Evolutionary conservation across 2,888 invertebrate species (phyloP).

Genomic region (Agriopis leucophaearia): DNA sequence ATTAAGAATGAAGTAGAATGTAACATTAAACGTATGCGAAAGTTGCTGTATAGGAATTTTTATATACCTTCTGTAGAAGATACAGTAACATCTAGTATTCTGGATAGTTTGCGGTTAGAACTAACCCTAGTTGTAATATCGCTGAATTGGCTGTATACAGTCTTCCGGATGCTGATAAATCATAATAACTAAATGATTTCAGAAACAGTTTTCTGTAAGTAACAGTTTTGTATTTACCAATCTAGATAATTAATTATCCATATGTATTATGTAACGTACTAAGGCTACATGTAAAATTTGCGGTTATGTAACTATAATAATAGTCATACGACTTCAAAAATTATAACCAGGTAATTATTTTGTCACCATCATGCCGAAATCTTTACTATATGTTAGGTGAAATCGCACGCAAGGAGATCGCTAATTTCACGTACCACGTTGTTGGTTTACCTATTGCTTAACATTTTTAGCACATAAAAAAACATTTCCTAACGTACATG

Average conservation of each 20-base stretch:
- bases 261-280: background rate
- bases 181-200: background rate
- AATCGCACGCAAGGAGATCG: constrained; percentile 17
- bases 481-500: background rate
- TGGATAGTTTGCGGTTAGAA: too few relatives aligned
- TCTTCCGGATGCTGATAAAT: background rate
- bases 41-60: too few relatives aligned
- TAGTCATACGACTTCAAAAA: background rate
- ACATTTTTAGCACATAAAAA: constrained; percentile 12
- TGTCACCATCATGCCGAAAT: constrained; percentile 20
- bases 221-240: background rate
- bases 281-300: background rate
- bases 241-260: constrained; percentile 2
- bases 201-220: background rate
- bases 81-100: background rate
- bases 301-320: background rate
- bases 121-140: too few relatives aligned
- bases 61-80: background rate
- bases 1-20: too few relatives aligned
- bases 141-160: too few relatives aligned
- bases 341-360: constrained; percentile 13
- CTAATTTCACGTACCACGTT: constrained; percentile 11
- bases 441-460: constrained; percentile 4
- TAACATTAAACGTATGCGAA: too few relatives aligned
- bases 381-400: constrained; percentile 11